These are phyloP conservation scores for Helicoverpa assulta DNA, from an alignment of 2,888 invertebrate genomes.

Conservation along the genomic window DNA sequence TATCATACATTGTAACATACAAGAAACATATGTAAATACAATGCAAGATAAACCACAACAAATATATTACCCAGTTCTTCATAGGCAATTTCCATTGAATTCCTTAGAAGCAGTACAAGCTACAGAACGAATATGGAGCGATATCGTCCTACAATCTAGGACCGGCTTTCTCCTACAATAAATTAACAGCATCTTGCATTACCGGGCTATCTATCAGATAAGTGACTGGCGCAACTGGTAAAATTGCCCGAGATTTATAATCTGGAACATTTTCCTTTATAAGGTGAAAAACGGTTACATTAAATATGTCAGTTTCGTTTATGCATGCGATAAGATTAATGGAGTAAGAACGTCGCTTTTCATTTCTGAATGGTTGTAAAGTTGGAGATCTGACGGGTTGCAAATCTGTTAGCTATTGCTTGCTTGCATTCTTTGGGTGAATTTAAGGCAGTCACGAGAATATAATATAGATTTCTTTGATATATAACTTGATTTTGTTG, in stretches of 20 bases:
- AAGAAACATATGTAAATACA: neutral
- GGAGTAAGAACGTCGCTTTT: slow-evolving; percentile 6
- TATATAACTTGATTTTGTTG: no score
- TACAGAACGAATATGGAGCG: slow-evolving; percentile 71
- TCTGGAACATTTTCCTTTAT: slow-evolving; percentile 38
- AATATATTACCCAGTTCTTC: slow-evolving; percentile 25
- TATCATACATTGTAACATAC: neutral
- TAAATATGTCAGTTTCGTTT: slow-evolving; percentile 40
- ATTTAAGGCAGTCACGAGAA: neutral
- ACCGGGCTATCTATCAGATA: slow-evolving; percentile 53
- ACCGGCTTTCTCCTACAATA: slow-evolving; percentile 70
- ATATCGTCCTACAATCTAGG: slow-evolving; percentile 63
- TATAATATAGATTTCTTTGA: no score
- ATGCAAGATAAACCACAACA: neutral
- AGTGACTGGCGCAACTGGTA: slow-evolving; percentile 39
- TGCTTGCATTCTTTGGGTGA: neutral
- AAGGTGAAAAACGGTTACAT: slow-evolving; percentile 43
- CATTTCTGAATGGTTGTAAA: slow-evolving; percentile 15
- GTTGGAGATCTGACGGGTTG: slow-evolving; percentile 20
- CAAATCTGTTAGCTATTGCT: slow-evolving; percentile 9
- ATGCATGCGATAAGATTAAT: slow-evolving; percentile 38
- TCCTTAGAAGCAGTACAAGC: slow-evolving; percentile 50
- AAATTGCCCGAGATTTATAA: slow-evolving; percentile 50
- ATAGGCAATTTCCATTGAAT: slow-evolving; percentile 46
- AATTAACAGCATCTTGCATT: slow-evolving; percentile 53